phyloP scores from a whole-genome alignment of 2,797 vertebrate species.

The Thaleichthys pacificus region DNA sequence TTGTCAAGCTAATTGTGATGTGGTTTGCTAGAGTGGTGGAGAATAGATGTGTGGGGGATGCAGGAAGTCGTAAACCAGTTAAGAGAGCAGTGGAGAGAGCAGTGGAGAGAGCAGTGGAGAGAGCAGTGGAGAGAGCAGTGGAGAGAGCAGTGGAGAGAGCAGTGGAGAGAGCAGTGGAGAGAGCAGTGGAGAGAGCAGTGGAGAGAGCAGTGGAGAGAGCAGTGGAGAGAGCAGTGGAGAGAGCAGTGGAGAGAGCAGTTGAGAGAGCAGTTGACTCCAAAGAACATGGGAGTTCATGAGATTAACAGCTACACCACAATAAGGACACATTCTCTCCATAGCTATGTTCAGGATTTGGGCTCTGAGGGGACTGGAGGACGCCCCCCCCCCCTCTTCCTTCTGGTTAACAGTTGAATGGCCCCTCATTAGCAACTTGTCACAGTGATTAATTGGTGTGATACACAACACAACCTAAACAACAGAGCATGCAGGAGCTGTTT shows the following conservation, averaged over 20 bases:
- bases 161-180: background rate
- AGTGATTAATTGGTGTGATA: constrained; percentile 76
- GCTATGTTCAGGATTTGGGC: constrained; percentile 6
- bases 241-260: background rate
- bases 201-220: background rate
- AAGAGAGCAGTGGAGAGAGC: background rate
- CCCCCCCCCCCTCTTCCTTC: constrained; percentile 14
- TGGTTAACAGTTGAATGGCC: constrained; percentile 78
- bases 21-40: constrained; percentile 53
- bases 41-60: constrained; percentile 74
- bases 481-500: constrained; percentile 23
- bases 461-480: constrained; percentile 72
- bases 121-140: background rate
- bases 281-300: background rate
- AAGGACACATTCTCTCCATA: background rate
- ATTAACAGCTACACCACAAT: too few species aligned
- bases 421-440: constrained; percentile 80
- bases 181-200: background rate
- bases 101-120: background rate
- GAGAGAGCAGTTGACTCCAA: background rate
- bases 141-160: background rate
- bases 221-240: background rate
- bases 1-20: constrained; percentile 58
- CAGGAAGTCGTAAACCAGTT: constrained; percentile 71
- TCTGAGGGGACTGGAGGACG: background rate